Evolutionary conservation across 1,140 invertebrate species (phyloP), one percentile per base, ranked within the genome.

Genomic region (Marisa cornuarietis): DNA sequence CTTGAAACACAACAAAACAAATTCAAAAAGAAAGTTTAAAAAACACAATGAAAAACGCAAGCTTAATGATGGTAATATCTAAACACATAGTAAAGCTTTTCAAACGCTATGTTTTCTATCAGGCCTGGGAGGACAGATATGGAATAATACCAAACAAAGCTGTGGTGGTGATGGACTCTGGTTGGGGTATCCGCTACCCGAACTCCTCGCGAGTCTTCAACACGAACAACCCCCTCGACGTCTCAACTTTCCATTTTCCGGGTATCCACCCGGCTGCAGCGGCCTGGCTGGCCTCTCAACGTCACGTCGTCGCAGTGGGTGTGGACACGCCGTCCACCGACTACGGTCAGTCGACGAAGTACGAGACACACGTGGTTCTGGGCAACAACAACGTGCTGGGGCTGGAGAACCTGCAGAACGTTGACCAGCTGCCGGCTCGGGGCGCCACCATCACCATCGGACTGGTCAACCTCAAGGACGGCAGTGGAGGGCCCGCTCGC

Each of bases 131-230:
- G 63, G 26, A 71, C 18, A 79, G 81, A 58, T 42, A 87, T 74
- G 84, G 84, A 10, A 72, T 52, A 1, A 85, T 87, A 8, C 58
- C 68, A 18, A 31, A 85, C 51, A 82, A 82, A 16, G 81, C 80
- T 9, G 79, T 88, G 61, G 81, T 89, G 7, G 20, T 88, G 20
- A 81, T 89, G 83, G 85, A 86, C 69, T 85, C 84, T 0, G 87
- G 86, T 5, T 88, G 85, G 88, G 26, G 66, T 31, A 22, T 72
- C 14, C 82, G 82, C 24, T 87, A 85, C 52, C 83, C 84, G 31
- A 79, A 88, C 54, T 6, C 20, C 9, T 54, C 7, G 2, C 0
- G 31, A 16, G 75, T 77, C 0, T 77, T 77, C 22, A 71, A 54
- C 77, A 68, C 77, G 0, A 54, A 62, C 52, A 42, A 26, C 52